A percentile compares a stretch with the other conserved stretches of the same genome.
phyloP scores from a whole-genome alignment of 2,113 vertebrate genomes.

The Electrona antarctica region DNA sequence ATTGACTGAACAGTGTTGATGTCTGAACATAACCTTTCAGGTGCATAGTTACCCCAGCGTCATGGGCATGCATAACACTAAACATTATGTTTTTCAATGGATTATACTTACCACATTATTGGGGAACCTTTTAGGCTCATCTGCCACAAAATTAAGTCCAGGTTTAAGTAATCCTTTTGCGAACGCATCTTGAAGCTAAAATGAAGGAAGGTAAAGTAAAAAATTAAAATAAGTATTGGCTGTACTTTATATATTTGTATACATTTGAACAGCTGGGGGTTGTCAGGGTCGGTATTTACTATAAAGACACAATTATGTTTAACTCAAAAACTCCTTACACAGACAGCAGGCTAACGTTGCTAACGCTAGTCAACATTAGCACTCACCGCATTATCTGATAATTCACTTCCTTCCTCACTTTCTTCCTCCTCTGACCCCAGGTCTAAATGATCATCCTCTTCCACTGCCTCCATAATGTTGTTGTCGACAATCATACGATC shows the following conservation, averaged over 20 bases:
- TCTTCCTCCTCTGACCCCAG: conserved; percentile 83
- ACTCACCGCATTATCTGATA: conserved; percentile 83
- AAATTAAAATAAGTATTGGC: neutral
- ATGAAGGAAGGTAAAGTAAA: neutral
- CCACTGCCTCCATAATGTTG: conserved; percentile 61
- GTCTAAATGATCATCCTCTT: conserved; percentile 66
- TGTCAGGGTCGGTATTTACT: neutral
- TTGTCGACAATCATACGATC: conserved; percentile 38
- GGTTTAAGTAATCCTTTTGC: conserved; percentile 86
- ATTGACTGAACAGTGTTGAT: neutral
- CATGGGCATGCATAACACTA: too few species aligned
- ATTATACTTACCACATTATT: conserved; percentile 86
- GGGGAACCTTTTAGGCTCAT: conserved; percentile 75
- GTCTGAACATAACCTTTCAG: too few species aligned
- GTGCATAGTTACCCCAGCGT: too few species aligned
- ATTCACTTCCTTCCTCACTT: conserved; percentile 73
- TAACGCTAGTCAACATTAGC: conserved; percentile 25
- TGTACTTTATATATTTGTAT: neutral
- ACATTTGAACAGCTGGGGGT: neutral
- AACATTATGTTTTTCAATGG: too few species aligned
- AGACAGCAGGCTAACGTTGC: neutral
- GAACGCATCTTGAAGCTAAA: conserved; percentile 91
- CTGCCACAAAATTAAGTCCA: conserved; percentile 87
- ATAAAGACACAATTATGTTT: neutral
- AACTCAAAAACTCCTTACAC: neutral